Conservation (phyloP, 2,113 vertebrate genomes). For the Puma concolor region DNA sequence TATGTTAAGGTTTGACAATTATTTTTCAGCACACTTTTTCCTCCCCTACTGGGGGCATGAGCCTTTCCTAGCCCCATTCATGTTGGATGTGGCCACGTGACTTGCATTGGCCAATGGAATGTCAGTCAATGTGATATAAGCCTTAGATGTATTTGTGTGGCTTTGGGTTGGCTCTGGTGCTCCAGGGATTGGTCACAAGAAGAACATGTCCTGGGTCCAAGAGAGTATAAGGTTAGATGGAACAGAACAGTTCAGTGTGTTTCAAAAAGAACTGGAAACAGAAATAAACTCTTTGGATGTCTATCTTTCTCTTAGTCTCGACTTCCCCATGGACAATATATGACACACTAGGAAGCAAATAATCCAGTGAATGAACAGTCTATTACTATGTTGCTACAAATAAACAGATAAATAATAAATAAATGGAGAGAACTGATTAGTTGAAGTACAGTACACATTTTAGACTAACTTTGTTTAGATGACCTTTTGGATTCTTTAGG, state of each 20-base stretch:
- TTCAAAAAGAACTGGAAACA: background rate
- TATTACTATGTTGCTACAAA: background rate
- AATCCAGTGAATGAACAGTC: background rate
- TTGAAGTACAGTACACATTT: background rate
- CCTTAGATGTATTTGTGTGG: background rate
- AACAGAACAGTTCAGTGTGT: background rate
- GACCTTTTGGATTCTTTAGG: background rate
- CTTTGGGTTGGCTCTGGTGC: background rate
- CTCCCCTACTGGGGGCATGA: background rate
- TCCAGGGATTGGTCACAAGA: background rate
- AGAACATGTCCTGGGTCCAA: background rate
- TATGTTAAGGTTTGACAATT: background rate
- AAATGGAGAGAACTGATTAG: background rate
- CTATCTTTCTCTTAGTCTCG: background rate
- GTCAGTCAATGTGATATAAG: background rate
- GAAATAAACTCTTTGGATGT: background rate
- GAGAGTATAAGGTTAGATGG: background rate
- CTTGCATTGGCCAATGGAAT: background rate
- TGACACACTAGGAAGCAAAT: background rate
- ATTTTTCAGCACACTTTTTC: background rate
- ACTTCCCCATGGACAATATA: accelerated
- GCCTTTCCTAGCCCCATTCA: background rate
- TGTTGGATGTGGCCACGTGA: background rate
- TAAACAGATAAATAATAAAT: background rate
- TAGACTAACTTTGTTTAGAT: background rate